Evolutionary conservation across 2,888 invertebrate species (phyloP).

Genomic region (Steromphala cineraria): DNA sequence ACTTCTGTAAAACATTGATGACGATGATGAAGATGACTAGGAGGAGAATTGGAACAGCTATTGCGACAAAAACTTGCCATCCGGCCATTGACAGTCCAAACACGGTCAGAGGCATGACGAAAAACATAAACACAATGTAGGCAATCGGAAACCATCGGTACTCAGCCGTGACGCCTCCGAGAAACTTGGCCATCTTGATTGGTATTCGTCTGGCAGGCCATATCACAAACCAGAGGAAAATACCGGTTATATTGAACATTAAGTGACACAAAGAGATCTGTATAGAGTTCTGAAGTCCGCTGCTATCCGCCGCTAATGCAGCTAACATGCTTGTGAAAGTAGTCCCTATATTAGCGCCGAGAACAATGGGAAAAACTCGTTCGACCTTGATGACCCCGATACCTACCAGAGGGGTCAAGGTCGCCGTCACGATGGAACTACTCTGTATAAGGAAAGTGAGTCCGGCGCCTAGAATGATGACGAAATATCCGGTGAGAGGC

Average conservation of each 20-base stretch:
- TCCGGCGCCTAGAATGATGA: slow-evolving; percentile 60
- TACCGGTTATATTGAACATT: slow-evolving; percentile 51
- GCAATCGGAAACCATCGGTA: slow-evolving; percentile 60
- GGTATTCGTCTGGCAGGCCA: slow-evolving; percentile 46
- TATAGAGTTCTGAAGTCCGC: slow-evolving; percentile 32
- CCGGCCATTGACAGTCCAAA: slow-evolving; percentile 56
- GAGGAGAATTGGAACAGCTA: slow-evolving; percentile 62
- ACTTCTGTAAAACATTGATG: slow-evolving; percentile 59
- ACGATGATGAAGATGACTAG: slow-evolving; percentile 58
- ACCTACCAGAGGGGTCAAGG: slow-evolving; percentile 67
- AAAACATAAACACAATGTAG: slow-evolving; percentile 48
- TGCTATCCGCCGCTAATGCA: slow-evolving; percentile 49
- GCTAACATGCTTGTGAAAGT: slow-evolving; percentile 64
- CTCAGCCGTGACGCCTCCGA: slow-evolving; percentile 44
- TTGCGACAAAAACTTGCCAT: slow-evolving; percentile 52
- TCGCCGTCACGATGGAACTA: slow-evolving; percentile 67
- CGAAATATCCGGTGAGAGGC: slow-evolving; percentile 63
- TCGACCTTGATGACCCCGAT: slow-evolving; percentile 61
- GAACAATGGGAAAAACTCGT: slow-evolving; percentile 64
- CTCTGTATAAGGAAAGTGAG: slow-evolving; percentile 68
- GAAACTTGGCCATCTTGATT: slow-evolving; percentile 40
- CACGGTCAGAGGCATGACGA: slow-evolving; percentile 46
- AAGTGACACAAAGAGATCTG: slow-evolving; percentile 54
- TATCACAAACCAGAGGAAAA: slow-evolving; percentile 45
- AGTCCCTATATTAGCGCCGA: slow-evolving; percentile 69